phyloP scores from a whole-genome alignment of 2,797 vertebrate species.

The Rhinatrema bivittatum region DNA sequence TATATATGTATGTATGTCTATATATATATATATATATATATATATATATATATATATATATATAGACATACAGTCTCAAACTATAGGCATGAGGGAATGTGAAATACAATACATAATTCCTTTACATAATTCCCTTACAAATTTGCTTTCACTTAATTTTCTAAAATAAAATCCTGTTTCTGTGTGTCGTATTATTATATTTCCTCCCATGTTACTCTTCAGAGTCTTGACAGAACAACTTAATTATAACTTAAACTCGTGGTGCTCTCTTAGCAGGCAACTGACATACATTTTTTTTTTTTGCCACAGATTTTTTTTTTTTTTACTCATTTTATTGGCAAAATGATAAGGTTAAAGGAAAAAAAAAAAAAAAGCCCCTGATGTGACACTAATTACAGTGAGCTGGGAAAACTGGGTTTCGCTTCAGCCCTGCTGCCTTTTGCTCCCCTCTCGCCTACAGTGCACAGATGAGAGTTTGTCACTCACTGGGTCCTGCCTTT shows the following conservation, averaged over 20 bases:
- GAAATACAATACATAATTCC: too few relatives aligned
- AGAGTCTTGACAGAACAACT: not conserved
- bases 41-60: too few relatives aligned
- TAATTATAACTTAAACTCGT: not conserved
- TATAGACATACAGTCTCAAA: too few relatives aligned
- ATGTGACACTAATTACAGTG: not conserved
- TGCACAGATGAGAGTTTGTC: slow-evolving; percentile 8
- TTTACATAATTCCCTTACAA: too few relatives aligned
- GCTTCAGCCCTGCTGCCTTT: not conserved
- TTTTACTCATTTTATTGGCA: slow-evolving; percentile 10
- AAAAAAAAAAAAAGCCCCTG: not conserved
- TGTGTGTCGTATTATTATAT: not conserved
- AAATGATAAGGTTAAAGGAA: not conserved
- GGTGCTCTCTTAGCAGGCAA: not conserved
- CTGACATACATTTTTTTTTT: too few relatives aligned
- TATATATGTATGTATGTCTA: too few relatives aligned
- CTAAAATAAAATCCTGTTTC: not conserved
- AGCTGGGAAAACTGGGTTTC: not conserved
- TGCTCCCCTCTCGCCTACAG: not conserved
- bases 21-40: too few relatives aligned
- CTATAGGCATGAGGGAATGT: too few relatives aligned
- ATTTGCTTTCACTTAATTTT: too few relatives aligned
- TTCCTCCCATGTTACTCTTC: not conserved
- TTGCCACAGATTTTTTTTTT: accelerated
- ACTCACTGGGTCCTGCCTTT: not conserved